Conservation (phyloP, 2,113 vertebrate genomes). For the Indicator indicator region DNA sequence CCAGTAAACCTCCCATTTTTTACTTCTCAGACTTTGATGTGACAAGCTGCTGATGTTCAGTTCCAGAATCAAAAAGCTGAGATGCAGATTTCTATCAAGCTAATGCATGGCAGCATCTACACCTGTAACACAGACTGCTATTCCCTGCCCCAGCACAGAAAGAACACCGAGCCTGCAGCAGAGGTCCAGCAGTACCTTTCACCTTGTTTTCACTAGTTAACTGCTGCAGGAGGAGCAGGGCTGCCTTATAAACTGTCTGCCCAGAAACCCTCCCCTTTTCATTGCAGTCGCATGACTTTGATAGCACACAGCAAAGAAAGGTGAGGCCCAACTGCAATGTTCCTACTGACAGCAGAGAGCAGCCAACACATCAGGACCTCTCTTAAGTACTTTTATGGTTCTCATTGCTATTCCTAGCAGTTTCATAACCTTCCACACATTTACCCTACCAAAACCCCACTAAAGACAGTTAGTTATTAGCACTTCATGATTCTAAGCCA, state of each 20-base stretch:
- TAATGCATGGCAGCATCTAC: background rate
- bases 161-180: background rate
- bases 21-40: background rate
- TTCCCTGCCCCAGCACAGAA: background rate
- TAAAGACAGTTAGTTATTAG: background rate
- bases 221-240: background rate
- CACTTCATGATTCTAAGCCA: background rate
- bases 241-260: background rate
- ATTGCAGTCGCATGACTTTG: background rate
- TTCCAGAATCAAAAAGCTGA: background rate
- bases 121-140: too few relatives aligned
- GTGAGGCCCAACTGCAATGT: background rate
- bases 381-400: background rate
- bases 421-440: background rate
- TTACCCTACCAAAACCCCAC: background rate
- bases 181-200: background rate
- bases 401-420: background rate
- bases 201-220: background rate
- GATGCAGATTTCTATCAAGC: background rate
- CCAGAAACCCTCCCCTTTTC: background rate
- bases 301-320: background rate
- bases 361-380: background rate
- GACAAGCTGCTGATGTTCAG: background rate
- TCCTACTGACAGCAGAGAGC: fast-evolving
- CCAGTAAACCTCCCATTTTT: background rate